Conservation (phyloP, 2,113 vertebrate species). For the Lota lota region DNA sequence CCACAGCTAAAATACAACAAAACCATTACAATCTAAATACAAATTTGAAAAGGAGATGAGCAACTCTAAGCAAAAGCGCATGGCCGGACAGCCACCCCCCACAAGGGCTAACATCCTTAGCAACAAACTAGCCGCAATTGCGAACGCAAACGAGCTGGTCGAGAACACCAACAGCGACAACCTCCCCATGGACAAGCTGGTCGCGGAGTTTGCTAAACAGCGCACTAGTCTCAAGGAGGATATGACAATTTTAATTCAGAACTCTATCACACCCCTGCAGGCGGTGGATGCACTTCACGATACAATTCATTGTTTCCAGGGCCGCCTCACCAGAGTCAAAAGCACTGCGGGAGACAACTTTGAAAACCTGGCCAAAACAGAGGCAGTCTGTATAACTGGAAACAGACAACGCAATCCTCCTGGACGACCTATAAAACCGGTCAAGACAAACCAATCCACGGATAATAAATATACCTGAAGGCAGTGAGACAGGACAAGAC, state of each 20-base stretch:
- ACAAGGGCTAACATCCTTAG: background rate
- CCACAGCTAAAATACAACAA: background rate
- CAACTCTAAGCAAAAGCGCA: background rate
- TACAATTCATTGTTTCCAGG: background rate
- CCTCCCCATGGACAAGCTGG: background rate
- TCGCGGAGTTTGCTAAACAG: background rate
- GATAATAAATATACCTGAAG: background rate
- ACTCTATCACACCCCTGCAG: background rate
- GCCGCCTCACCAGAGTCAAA: background rate
- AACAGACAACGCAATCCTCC: background rate
- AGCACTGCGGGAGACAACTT: background rate
- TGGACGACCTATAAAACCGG: background rate
- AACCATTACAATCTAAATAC: background rate
- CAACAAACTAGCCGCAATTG: background rate
- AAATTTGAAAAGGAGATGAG: slow-evolving; percentile 1
- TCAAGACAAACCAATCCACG: background rate
- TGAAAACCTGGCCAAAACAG: background rate
- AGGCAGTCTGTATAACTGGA: background rate
- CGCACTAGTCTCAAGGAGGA: background rate
- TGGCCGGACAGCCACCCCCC: background rate
- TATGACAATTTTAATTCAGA: slow-evolving; percentile 1
- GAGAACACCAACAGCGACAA: background rate
- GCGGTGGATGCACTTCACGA: background rate
- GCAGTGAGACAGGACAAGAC: background rate
- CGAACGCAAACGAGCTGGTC: background rate